A percentile compares a stretch with the other conserved stretches of the same genome.
Conservation (phyloP, 2,888 invertebrate species). For the Gortyna flavago region DNA sequence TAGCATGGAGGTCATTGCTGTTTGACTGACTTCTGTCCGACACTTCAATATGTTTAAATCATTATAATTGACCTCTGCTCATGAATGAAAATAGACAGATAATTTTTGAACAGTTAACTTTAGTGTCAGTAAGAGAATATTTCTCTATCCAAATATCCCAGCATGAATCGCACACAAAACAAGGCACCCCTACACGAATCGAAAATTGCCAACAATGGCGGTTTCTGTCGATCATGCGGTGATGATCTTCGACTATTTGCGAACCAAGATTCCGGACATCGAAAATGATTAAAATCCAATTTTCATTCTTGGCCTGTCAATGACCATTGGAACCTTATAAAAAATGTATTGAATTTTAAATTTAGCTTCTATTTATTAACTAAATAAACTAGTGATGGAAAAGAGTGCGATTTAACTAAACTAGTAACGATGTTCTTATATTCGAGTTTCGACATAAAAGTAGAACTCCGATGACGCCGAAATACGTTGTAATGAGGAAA, state of each 20-base stretch:
- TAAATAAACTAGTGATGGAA: not conserved
- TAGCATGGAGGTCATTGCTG: slow-evolving; percentile 43
- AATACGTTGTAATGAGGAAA: slow-evolving; percentile 60
- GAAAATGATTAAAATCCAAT: not conserved
- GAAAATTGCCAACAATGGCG: not conserved
- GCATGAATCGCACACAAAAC: not conserved
- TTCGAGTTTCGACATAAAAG: slow-evolving; percentile 28
- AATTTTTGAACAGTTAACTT: not conserved
- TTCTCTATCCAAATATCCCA: not conserved
- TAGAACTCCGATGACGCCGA: slow-evolving; percentile 48
- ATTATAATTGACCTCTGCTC: slow-evolving; percentile 29
- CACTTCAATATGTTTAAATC: slow-evolving; percentile 20
- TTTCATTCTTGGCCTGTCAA: not conserved
- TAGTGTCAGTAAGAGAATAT: not conserved
- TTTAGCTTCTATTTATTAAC: not conserved
- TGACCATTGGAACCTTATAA: slow-evolving; percentile 12
- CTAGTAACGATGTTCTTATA: not conserved
- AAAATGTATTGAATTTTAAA: slow-evolving; percentile 24
- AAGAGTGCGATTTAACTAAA: slow-evolving; percentile 18
- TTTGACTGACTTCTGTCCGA: slow-evolving; percentile 35
- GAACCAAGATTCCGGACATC: not conserved
- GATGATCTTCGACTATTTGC: not conserved
- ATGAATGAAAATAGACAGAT: not conserved
- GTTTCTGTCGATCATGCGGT: not conserved
- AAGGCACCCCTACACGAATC: not conserved